A percentile compares a stretch with the other conserved stretches of the same genome.
phyloP scores from a whole-genome alignment of 2,113 vertebrate species.

The Camelus dromedarius region DNA sequence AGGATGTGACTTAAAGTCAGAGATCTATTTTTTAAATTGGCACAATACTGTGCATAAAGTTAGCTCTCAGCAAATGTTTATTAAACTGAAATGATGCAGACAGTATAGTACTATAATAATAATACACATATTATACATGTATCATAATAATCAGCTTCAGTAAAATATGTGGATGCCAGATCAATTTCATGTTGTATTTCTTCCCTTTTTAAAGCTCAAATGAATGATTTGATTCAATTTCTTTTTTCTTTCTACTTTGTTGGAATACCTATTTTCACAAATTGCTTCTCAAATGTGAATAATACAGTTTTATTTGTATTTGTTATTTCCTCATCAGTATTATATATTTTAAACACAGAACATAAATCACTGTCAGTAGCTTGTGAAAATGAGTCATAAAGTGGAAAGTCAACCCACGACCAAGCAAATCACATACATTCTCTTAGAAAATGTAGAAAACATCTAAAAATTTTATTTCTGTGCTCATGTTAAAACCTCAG shows the following conservation, averaged over 20 bases:
- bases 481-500: background rate
- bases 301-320: background rate
- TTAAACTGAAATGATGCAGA: background rate
- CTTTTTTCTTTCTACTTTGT: background rate
- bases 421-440: background rate
- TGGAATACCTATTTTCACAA: background rate
- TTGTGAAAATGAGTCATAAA: conserved; percentile 37
- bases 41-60: background rate
- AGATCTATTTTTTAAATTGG: background rate
- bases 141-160: background rate
- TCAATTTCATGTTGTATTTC: background rate
- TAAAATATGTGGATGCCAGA: background rate
- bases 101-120: background rate
- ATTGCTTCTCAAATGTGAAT: background rate
- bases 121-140: background rate
- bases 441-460: background rate
- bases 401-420: background rate
- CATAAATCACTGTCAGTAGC: background rate
- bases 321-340: background rate
- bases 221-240: conserved; percentile 14
- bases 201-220: background rate
- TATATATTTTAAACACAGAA: background rate
- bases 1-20: background rate
- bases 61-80: conserved; percentile 1
- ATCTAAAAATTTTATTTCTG: background rate